Base-by-base conservation (phyloP, 2,113 vertebrate genomes). In the Aldabrachelys gigantea region DNA sequence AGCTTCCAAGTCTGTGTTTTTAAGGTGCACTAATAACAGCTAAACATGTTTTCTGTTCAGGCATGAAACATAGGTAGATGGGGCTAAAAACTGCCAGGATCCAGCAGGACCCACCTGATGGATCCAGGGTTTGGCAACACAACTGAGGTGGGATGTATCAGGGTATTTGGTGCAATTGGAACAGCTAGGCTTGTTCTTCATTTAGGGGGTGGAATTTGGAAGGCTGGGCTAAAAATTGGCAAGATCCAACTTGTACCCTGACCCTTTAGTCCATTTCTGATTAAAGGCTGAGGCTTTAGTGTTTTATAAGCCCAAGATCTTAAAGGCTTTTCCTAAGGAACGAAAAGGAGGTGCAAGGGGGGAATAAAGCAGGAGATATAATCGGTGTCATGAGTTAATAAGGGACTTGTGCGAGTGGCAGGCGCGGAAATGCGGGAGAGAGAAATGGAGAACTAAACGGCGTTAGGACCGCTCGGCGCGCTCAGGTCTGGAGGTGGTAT, bases 401-500 rank as follows among this genome's bases (percentile, higher is more conserved):
- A 38, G 19, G 9, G n/a, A 38, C n/a, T 38, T 72, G 65, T 72
- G 35, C 35, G n/a, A 69, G 35, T n/a, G 65, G 88, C 78, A 52
- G 31, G 87, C 47, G 59, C 10, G 80, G 85, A n/a, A 78, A 72
- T 44, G 93, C 78, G 17, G 47, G 75, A 56, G 84, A 38, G 87
- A 95, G 95, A 84, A 93, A 84, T 54, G 96, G 95, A 69, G 85
- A 96, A 83, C 83, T 6, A 81, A 91, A 82, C 90, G 98, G 97
- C 98, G 98, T 98, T 99, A 99, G 99, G 99, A 99, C 99, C 99
- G 98, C 98, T 98, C 98, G 98, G 98, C 98, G 98, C 97, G 98
- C 95, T 96, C 94, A 80, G 93, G 96, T 97, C 97, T 96, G 92
- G 96, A 98, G 98, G 98, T 98, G 97, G 98, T 98, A 76, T 89